Evolutionary conservation across 2,113 vertebrate species (phyloP).

Genomic region (Papio anubis): DNA sequence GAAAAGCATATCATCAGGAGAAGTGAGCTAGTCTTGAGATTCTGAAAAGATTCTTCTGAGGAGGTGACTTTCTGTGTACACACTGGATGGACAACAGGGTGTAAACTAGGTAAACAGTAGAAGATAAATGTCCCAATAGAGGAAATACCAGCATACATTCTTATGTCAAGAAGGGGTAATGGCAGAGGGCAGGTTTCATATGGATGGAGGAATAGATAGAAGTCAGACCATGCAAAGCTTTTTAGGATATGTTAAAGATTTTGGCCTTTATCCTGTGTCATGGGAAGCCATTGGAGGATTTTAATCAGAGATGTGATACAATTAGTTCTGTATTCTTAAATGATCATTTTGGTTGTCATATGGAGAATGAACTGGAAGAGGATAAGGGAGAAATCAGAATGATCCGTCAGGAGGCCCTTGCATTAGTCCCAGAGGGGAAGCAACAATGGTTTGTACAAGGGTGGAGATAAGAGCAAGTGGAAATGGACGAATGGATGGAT

Average conservation of each 20-base stretch:
- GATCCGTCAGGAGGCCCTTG: neutral
- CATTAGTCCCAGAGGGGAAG: neutral
- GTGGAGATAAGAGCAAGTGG: fast-evolving
- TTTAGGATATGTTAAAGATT: neutral
- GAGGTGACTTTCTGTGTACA: neutral
- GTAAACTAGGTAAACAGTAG: neutral
- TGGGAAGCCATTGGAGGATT: neutral
- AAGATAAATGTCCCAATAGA: neutral
- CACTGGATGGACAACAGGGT: neutral
- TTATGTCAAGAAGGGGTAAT: neutral
- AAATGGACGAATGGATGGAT: neutral
- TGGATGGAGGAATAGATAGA: neutral
- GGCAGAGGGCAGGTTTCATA: neutral
- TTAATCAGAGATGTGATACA: neutral
- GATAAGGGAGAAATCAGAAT: neutral
- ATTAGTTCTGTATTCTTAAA: neutral
- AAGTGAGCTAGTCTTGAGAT: neutral
- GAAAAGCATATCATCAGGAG: neutral
- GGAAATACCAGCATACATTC: neutral
- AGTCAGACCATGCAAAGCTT: neutral
- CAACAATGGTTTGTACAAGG: neutral
- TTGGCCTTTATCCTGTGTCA: neutral
- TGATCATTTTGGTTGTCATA: neutral
- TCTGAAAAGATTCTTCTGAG: neutral
- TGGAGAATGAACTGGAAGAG: neutral